A percentile compares a stretch with the other conserved stretches of the same genome.
Conservation (phyloP, 2,888 invertebrate genomes). For the Dryadula phaetusa region DNA sequence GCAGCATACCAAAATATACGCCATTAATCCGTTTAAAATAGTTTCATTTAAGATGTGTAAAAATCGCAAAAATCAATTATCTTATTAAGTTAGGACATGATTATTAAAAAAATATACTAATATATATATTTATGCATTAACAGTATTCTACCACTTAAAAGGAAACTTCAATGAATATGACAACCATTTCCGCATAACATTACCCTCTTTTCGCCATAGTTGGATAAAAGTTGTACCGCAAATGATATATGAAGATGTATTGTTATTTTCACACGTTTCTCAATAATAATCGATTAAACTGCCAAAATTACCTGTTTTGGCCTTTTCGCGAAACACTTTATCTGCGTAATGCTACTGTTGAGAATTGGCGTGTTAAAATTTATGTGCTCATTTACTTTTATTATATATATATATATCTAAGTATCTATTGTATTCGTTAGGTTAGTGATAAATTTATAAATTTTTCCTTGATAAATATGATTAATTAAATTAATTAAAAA, state of each 20-base stretch:
- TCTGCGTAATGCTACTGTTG: constrained; percentile 10
- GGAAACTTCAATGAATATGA: background rate
- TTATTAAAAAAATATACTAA: no score
- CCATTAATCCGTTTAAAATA: no score
- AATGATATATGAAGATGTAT: constrained; percentile 41
- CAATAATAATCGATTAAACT: constrained; percentile 48
- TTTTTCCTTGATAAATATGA: no score
- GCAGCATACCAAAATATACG: no score
- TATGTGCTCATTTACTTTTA: background rate
- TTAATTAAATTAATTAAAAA: no score
- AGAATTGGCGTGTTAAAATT: constrained; percentile 18
- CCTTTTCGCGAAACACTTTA: constrained; percentile 31
- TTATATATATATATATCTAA: no score
- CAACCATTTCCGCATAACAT: constrained; percentile 2
- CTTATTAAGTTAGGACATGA: no score
- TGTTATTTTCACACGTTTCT: constrained; percentile 36
- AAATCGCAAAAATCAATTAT: no score
- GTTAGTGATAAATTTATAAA: no score
- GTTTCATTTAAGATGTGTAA: no score
- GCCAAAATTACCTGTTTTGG: constrained; percentile 44
- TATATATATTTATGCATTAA: no score
- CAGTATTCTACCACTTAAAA: background rate
- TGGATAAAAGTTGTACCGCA: constrained; percentile 6
- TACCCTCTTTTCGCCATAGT: background rate
- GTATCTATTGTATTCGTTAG: no score